Base-by-base conservation (phyloP, 2,797 vertebrate species). In the Phrynocephalus vlangalii region DNA sequence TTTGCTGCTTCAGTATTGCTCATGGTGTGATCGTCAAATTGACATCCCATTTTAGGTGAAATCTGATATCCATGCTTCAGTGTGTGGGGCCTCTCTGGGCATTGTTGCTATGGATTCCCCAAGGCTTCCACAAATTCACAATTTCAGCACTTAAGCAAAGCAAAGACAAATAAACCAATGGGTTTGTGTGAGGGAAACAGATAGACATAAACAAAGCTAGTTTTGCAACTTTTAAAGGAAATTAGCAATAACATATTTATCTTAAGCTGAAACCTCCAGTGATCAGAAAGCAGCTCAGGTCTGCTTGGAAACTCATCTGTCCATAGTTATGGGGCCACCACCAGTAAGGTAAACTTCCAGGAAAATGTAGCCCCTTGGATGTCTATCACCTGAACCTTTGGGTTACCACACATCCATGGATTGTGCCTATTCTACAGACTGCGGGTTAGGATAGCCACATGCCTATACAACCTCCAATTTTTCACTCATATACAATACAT, bases 401-500 rank as follows among this genome's bases (percentile, higher is more conserved):
- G 94, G 63, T 92, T 93, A 89, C 9, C 72, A 16, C 91, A 79
- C 87, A 48, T 26, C 10, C 20, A 7, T 88, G 1, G 33, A 3
- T 24, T 60, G 22, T 38, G 30, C 38, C 38, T 44, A 44, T 44
- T 66, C 6, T 20, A 20, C 10, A 66, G 30, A 66, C 20, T 22
- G 66, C 11, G 8, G 38, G 15, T 33, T 22, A 56, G 52, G 52
- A 5, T 60, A 33, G 30, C 30, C n/a, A 67, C 44, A 44, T 15
- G 44, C 95, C 89, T 78, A 89, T 76, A 93, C 90, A 94, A 95
- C 94, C 90, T 84, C 87, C 81, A 87, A 93, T 93, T 95, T 95
- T 94, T 89, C 94, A 94, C 94, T 52, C 90, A 92, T 83, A 87
- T 89, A 90, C 94, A 96, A 92, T 94, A 83, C 85, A 95, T 94